Percentiles rank a stretch among this genome's conserved stretches.
Conservation (phyloP, 2,888 invertebrate genomes). For the Cryptocephalus moraei region DNA sequence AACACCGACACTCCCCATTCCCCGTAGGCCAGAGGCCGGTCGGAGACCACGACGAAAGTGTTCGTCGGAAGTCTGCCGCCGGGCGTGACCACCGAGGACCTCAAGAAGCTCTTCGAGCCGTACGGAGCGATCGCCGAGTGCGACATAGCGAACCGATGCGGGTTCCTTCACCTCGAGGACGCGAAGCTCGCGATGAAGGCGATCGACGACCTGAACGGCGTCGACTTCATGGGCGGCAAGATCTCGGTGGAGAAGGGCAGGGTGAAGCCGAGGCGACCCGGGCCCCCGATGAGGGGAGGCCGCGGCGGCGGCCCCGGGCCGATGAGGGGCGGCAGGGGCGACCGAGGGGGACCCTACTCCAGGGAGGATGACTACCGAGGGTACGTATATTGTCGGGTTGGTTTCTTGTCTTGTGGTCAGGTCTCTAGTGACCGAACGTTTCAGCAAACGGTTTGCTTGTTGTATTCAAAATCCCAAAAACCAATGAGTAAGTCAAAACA, state of each 20-base stretch:
- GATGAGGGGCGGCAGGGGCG: slow-evolving; percentile 46
- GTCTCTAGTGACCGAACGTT: no score
- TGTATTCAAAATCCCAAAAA: no score
- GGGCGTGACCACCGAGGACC: slow-evolving; percentile 72
- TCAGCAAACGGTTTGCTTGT: no score
- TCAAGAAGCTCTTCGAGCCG: slow-evolving; percentile 72
- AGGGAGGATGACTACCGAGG: slow-evolving; percentile 23
- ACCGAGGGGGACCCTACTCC: slow-evolving; percentile 33
- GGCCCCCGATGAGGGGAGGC: slow-evolving; percentile 42
- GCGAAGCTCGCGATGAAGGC: slow-evolving; percentile 74
- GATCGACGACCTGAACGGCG: slow-evolving; percentile 69
- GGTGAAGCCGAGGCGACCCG: slow-evolving; percentile 58
- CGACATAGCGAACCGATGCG: slow-evolving; percentile 89
- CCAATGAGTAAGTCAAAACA: no score
- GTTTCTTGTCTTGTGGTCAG: background rate
- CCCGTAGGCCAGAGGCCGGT: slow-evolving; percentile 29
- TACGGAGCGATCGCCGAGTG: slow-evolving; percentile 87
- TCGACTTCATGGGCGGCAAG: slow-evolving; percentile 71
- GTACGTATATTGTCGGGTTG: background rate
- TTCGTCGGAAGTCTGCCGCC: slow-evolving; percentile 89
- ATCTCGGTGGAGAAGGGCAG: slow-evolving; percentile 79
- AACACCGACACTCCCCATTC: slow-evolving; percentile 3
- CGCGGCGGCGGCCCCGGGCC: slow-evolving; percentile 38
- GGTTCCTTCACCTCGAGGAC: slow-evolving; percentile 85
- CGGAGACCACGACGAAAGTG: slow-evolving; percentile 52